A percentile compares a stretch with the other conserved stretches of the same genome.
Conservation (phyloP, 2,797 vertebrate genomes). For the Sparus aurata region DNA sequence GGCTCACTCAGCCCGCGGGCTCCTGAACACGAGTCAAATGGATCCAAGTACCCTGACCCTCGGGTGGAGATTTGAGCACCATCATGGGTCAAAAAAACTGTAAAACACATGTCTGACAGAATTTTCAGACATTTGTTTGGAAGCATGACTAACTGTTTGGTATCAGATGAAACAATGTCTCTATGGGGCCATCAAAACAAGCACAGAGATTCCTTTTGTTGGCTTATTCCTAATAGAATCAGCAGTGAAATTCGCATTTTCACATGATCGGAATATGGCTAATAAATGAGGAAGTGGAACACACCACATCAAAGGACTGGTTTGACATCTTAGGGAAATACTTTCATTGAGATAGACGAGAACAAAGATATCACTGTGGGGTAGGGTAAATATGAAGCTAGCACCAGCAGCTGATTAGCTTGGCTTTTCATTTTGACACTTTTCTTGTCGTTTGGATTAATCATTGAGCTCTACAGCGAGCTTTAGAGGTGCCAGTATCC, state of each 20-base stretch:
- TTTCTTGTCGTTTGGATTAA: slow-evolving; percentile 5
- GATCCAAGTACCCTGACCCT: slow-evolving; percentile 2
- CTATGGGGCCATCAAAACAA: not conserved
- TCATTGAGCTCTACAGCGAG: not conserved
- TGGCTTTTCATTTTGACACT: slow-evolving; percentile 1
- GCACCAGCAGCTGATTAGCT: not conserved
- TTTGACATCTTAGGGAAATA: not conserved
- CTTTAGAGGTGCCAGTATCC: too few species aligned
- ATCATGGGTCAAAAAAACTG: not conserved
- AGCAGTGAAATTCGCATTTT: not conserved
- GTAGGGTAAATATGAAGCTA: slow-evolving; percentile 1
- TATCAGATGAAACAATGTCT: slow-evolving; percentile 4
- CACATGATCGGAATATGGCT: not conserved
- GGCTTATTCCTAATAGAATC: not conserved
- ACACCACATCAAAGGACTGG: not conserved
- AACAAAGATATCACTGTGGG: not conserved
- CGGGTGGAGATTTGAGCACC: not conserved
- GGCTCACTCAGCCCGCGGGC: not conserved
- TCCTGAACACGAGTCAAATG: slow-evolving; percentile 18
- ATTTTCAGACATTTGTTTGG: not conserved
- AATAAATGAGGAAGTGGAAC: not conserved
- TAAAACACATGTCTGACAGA: too few species aligned
- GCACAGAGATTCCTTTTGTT: not conserved
- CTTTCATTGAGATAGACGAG: slow-evolving; percentile 5
- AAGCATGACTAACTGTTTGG: not conserved